A percentile compares a stretch with the other conserved stretches of the same genome.
phyloP scores from a whole-genome alignment of 2,113 vertebrate genomes.

The Gobius niger region DNA sequence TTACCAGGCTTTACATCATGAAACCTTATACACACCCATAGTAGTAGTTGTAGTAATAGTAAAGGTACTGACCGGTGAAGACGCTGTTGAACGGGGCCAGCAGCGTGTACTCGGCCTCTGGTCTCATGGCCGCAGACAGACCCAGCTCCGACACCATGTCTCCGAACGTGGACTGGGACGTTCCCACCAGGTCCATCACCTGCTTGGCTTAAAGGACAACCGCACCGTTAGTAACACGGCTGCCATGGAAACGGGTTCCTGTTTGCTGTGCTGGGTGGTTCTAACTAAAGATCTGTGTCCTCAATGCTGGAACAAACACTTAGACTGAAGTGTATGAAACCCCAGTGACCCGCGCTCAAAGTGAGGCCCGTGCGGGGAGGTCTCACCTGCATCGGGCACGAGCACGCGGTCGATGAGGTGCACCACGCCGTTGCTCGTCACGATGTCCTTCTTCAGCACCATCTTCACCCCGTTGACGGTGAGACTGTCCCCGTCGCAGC shows the following conservation, averaged over 20 bases:
- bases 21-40: no score
- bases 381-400: conserved; percentile 94
- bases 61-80: conserved; percentile 84
- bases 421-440: conserved; percentile 93
- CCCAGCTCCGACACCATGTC: conserved; percentile 89
- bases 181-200: conserved; percentile 87
- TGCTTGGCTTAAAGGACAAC: conserved; percentile 84
- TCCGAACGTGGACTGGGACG: conserved; percentile 84
- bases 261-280: neutral
- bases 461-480: conserved; percentile 94
- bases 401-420: conserved; percentile 91
- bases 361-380: no score
- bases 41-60: no score
- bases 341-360: neutral
- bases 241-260: no score
- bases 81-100: conserved; percentile 86
- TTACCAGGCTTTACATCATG: no score
- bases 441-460: conserved; percentile 93
- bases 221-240: no score
- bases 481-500: conserved; percentile 92
- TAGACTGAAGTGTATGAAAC: no score
- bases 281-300: no score
- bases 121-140: conserved; percentile 78
- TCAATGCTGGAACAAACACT: no score
- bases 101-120: conserved; percentile 86